Percentiles rank a stretch among this genome's conserved stretches.
Conservation (phyloP, 1,140 invertebrate genomes). For the Melanaphis sacchari region DNA sequence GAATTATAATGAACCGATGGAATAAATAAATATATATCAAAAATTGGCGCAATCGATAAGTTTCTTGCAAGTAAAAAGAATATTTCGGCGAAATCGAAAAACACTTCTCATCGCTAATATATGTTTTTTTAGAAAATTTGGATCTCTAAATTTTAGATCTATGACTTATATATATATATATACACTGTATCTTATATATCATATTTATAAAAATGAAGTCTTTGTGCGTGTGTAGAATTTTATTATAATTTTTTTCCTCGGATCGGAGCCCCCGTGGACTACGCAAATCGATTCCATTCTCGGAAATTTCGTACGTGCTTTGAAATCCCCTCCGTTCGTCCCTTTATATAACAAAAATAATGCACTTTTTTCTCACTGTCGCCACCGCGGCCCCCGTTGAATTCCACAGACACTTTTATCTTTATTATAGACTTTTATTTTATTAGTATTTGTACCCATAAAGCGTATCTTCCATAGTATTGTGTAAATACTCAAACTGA, state of each 20-base stretch:
- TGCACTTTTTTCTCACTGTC: background rate
- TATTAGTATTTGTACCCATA: background rate
- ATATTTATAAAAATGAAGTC: background rate
- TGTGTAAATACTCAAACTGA: background rate
- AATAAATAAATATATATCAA: too few species aligned
- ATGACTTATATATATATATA: background rate
- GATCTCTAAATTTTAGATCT: background rate
- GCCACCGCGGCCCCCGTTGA: background rate
- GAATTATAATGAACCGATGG: too few species aligned
- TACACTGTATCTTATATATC: background rate
- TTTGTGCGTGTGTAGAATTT: background rate
- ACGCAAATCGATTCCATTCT: background rate
- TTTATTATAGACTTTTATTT: background rate
- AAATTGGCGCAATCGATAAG: too few species aligned
- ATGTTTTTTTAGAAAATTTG: background rate
- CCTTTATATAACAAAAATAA: background rate
- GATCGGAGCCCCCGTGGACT: background rate
- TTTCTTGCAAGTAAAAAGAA: too few species aligned
- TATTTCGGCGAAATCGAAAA: too few species aligned
- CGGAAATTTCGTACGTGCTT: constrained; percentile 27
- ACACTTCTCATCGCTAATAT: too few species aligned
- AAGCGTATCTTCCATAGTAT: background rate
- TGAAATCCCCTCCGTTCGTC: background rate
- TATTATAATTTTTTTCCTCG: background rate
- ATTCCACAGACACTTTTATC: constrained; percentile 3